Base-by-base conservation (phyloP, 1,140 invertebrate genomes). In the Acromyrmex heyeri region DNA sequence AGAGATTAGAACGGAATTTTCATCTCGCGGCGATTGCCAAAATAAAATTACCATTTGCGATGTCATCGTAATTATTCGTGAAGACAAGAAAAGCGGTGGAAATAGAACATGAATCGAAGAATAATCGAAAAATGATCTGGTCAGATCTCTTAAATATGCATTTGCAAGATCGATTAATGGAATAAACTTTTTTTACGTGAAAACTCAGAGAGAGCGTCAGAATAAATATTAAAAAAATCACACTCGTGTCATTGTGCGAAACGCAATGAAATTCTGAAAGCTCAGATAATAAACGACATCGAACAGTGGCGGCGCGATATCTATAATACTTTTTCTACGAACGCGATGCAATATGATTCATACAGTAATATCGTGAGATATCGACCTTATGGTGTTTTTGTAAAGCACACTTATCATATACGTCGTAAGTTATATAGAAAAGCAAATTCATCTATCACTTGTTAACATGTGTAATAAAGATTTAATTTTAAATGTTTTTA, bases 41-140 rank as follows among this genome's bases (percentile, higher is more conserved):
- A 65, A 89, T 86, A 62, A 82, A 88, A 62, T 59, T 82, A 59
- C 44, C 61, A 85, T 77, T 59, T 55, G 55, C 59, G 30, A 30
- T 69, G 82, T 88, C 82, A 86, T 86, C 61, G 53, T 16, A 57
- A 91, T 88, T 90, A 88, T 90, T 90, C 77, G 67, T 62, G 21
- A 50, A 8, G 10, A 78, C 61, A 67, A 69, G 44, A 21, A 24
- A 21, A 62, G 18, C 34, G 44, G 24, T 18, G 27, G 16, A 57
- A 69, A 67, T 18, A n/a, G 62, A 44, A 75, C n/a, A 50, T 12
- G 18, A 38, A n/a, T 7, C 34, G 34, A n/a, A 21, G 12, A 72
- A 24, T 24, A 24, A 24, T 24, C 24, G 24, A 69, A 38, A n/a
- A 24, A 59, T 44, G 3, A 61, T 44, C 18, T 3, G 38, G 1